Evolutionary conservation across 2,888 invertebrate genomes (phyloP), one percentile per base, ranked within the genome.

Genomic region (Baronia brevicornis): DNA sequence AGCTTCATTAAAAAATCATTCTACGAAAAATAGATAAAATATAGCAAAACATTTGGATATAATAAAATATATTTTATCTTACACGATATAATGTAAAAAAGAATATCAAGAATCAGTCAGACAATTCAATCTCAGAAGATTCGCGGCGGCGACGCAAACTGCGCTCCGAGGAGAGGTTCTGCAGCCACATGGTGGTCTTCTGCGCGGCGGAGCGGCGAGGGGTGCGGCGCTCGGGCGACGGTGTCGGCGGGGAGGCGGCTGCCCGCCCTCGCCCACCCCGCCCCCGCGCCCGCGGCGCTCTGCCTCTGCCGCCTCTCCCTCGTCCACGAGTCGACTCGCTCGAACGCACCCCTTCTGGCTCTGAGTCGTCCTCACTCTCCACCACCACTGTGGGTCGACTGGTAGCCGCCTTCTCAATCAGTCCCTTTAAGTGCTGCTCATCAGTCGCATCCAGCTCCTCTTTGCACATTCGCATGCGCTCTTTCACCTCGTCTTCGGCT

Each of bases 201-300:
- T 69, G 71, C 3, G 75, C 72, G 17, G 78, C 78, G 15, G 66
- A 45, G 24, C 78, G 69, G 17, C 77, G 73, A 33, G 78, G 79
- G 24, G 78, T 75, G 49, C 77, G 70, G 36, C 77, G 77, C 50
- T 74, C 65, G 6, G 54, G 49, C 28, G 41, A 43, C 13, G 54
- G 42, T 6, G 29, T 40, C 13, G 44, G 36, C 43, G 36, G 33
- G 14, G 38, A 36, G 37, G 32, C 14, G 43, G 20, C 41, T 43
- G 18, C 26, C 15, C 39, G 29, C 32, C 29, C 29, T 29, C 38
- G 41, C 44, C 2, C 43, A 18, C 34, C 43, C 17, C 36, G 44
- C 45, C 35, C 50, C 10, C 49, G 33, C 1, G 44, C 43, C 4
- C 46, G 33, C 7, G 27, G 44, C 11, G 59, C 38, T 6, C 47